These are phyloP conservation scores for Pseudoatta argentina DNA, from an alignment of 1,140 invertebrate species.

Conservation along the genomic window DNA sequence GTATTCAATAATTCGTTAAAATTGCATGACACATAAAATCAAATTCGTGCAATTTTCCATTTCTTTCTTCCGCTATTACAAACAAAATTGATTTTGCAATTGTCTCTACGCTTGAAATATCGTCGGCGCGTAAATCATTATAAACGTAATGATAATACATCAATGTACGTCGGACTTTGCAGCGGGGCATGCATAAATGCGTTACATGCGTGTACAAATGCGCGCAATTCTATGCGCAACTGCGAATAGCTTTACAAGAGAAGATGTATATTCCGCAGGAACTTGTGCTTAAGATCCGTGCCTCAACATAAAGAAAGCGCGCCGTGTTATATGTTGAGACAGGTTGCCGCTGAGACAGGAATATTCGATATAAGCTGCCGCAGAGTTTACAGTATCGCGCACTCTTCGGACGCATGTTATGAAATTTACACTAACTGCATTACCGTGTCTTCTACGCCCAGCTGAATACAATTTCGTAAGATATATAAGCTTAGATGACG, in stretches of 20 bases:
- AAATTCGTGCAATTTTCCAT: slow-evolving; percentile 30
- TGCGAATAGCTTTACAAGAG: not conserved
- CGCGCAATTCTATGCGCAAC: not conserved
- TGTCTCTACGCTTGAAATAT: slow-evolving; percentile 15
- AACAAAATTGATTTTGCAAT: not conserved
- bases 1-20: slow-evolving; percentile 43
- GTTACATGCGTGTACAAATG: not conserved
- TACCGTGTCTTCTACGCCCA: slow-evolving; percentile 41
- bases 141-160: slow-evolving; percentile 13
- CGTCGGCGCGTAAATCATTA: not conserved
- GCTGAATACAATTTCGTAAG: slow-evolving; percentile 36
- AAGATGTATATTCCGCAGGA: slow-evolving; percentile 16
- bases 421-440: slow-evolving; percentile 59
- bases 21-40: slow-evolving; percentile 33
- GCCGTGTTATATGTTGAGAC: slow-evolving; percentile 46
- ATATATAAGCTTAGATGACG: slow-evolving; percentile 34
- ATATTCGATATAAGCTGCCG: slow-evolving; percentile 57
- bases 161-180: not conserved
- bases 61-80: slow-evolving; percentile 4
- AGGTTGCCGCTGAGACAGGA: slow-evolving; percentile 52
- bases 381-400: slow-evolving; percentile 58
- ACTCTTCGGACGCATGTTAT: slow-evolving; percentile 60
- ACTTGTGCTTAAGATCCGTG: slow-evolving; percentile 28
- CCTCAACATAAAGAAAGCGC: slow-evolving; percentile 46
- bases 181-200: not conserved